phyloP scores from a whole-genome alignment of 2,888 invertebrate species.

The Dynastes grantii region DNA sequence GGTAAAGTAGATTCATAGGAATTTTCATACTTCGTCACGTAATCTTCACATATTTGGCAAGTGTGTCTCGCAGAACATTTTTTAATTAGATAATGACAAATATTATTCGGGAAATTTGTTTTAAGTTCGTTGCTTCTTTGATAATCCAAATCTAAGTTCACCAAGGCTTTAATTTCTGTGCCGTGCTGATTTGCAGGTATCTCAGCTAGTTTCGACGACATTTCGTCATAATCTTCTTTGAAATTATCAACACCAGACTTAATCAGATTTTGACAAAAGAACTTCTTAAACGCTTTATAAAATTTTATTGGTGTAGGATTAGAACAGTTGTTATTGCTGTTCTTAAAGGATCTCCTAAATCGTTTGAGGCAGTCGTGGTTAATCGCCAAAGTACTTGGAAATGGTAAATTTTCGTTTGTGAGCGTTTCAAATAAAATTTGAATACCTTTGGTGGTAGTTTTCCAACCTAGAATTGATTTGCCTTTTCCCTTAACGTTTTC shows the following conservation, averaged over 20 bases:
- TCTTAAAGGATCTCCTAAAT: not conserved
- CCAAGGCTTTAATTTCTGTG: not conserved
- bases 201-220: constrained; percentile 4
- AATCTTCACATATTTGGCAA: constrained; percentile 5
- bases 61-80: constrained; percentile 11
- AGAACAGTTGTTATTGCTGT: not conserved
- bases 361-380: constrained; percentile 7
- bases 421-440: not conserved
- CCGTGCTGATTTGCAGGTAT: not conserved
- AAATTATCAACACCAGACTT: not conserved
- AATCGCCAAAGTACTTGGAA: not conserved
- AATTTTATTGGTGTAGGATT: constrained; percentile 18
- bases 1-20: not conserved
- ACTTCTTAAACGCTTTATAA: constrained; percentile 14
- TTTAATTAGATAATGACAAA: not conserved
- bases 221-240: constrained; percentile 1
- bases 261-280: constrained; percentile 1
- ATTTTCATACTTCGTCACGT: not conserved
- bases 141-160: constrained; percentile 22
- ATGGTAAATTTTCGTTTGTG: not conserved
- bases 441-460: not conserved
- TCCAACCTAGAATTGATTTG: constrained; percentile 13
- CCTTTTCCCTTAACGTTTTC: not conserved
- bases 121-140: constrained; percentile 8
- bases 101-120: not conserved